phyloP scores from a whole-genome alignment of 1,140 invertebrate genomes.

The Ceratina calcarata region DNA sequence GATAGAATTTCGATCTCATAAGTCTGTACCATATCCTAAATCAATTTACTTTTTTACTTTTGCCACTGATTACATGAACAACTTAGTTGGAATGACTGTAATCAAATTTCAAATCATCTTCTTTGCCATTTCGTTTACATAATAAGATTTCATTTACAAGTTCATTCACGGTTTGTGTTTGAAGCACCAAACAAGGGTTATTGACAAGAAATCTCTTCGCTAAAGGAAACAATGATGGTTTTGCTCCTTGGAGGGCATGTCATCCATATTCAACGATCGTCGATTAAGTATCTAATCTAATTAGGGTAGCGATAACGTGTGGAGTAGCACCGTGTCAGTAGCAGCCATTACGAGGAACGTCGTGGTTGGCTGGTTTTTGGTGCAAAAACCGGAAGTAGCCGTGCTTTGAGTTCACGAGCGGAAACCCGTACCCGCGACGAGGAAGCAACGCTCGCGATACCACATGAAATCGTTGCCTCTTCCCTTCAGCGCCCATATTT shows the following conservation, averaged over 20 bases:
- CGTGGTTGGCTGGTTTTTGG: constrained; percentile 50
- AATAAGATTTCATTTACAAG: too few relatives aligned
- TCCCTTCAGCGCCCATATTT: background rate
- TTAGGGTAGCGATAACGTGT: constrained; percentile 49
- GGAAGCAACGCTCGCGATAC: constrained; percentile 18
- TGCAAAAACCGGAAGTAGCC: constrained; percentile 52
- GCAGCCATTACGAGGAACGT: constrained; percentile 3
- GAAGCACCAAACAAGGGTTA: background rate
- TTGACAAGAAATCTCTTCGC: too few relatives aligned
- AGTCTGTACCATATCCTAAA: too few relatives aligned
- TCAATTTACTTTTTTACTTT: too few relatives aligned
- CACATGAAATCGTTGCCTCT: background rate
- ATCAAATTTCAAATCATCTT: too few relatives aligned
- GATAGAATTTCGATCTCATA: too few relatives aligned
- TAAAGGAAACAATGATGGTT: too few relatives aligned
- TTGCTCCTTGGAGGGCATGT: background rate
- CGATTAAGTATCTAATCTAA: constrained; percentile 63
- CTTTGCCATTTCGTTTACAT: too few relatives aligned
- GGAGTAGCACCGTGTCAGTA: constrained; percentile 15
- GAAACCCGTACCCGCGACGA: constrained; percentile 43
- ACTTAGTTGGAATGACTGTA: too few relatives aligned
- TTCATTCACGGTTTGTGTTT: background rate
- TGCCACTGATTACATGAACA: too few relatives aligned
- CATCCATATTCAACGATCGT: constrained; percentile 28
- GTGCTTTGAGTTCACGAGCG: constrained; percentile 35